These are phyloP conservation scores for Apistogramma diplotaenia DNA, from an alignment of 2,113 vertebrate species.

Conservation along the genomic window DNA sequence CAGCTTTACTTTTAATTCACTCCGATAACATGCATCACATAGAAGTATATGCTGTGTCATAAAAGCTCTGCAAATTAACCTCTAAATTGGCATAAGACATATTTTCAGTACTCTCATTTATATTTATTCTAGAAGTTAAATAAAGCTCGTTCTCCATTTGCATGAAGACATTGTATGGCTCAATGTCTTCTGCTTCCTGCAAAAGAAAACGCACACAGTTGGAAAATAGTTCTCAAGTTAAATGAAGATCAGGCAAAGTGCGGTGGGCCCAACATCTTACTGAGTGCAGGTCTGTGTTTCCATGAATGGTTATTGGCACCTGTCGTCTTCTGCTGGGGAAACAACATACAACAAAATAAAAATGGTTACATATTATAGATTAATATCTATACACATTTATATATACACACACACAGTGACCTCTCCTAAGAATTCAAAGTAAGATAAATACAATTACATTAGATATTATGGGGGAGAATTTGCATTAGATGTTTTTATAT, in stretches of 20 bases:
- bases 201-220: background rate
- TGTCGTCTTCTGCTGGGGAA: fast-evolving
- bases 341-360: background rate
- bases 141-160: background rate
- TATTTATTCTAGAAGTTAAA: background rate
- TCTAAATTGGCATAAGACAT: background rate
- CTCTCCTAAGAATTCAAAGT: fast-evolving
- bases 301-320: fast-evolving
- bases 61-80: too few relatives aligned
- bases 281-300: background rate
- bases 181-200: fast-evolving
- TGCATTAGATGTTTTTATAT: background rate
- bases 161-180: background rate
- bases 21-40: too few relatives aligned
- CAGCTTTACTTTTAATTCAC: background rate
- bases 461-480: fast-evolving
- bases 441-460: fast-evolving
- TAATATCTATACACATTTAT: too few relatives aligned
- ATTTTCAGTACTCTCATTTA: background rate
- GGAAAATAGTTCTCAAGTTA: background rate
- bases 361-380: fast-evolving
- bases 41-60: too few relatives aligned
- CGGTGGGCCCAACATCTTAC: background rate
- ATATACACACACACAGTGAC: background rate
- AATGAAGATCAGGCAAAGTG: background rate